Conservation (phyloP, 2,888 invertebrate species). For the Eristalis pertinax region DNA sequence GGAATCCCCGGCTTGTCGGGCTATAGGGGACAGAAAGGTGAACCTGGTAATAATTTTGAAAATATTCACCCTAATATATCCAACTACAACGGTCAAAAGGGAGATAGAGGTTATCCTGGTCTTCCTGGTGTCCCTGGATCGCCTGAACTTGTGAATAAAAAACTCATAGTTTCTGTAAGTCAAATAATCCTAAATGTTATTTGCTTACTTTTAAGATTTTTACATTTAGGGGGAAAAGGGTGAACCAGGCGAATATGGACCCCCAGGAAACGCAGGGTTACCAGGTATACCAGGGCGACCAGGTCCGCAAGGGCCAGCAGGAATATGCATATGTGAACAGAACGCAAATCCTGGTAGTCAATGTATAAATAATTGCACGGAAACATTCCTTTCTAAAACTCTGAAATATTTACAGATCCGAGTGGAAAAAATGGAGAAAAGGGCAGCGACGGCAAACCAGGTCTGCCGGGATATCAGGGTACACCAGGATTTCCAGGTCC, state of each 20-base stretch:
- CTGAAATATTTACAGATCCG: not conserved
- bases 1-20: not conserved
- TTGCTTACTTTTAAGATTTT: not conserved
- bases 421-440: not conserved
- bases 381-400: not conserved
- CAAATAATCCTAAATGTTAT: not conserved
- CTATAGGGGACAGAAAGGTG: constrained; percentile 81
- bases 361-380: not conserved
- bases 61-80: not conserved
- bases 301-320: not conserved
- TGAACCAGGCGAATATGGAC: not conserved
- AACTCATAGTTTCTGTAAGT: not conserved
- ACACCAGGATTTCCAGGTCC: constrained; percentile 62
- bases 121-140: too few species aligned
- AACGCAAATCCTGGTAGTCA: not conserved
- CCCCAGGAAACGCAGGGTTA: not conserved
- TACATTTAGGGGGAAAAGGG: not conserved
- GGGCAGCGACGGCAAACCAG: constrained; percentile 2
- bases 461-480: constrained; percentile 82
- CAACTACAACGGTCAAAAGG: not conserved
- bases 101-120: not conserved
- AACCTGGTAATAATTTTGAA: constrained; percentile 76
- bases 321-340: not conserved
- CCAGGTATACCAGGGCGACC: not conserved
- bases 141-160: not conserved